Percentiles rank a stretch among this genome's conserved stretches.
Conservation (phyloP, 23 tunicate species). For the Styela clava region DNA sequence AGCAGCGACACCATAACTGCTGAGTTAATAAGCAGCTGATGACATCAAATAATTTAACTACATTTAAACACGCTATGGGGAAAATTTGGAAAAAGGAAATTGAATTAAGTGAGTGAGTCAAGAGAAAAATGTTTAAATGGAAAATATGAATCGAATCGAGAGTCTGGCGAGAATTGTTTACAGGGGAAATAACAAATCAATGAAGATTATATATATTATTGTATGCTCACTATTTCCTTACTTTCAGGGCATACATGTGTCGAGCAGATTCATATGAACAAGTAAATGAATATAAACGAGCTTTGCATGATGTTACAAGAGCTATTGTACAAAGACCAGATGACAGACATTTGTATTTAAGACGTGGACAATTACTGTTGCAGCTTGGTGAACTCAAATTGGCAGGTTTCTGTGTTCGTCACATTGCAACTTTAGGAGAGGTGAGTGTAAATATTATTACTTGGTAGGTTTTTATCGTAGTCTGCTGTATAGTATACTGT, state of each 20-base stretch:
- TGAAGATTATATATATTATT: too few relatives aligned
- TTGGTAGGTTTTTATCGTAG: background rate
- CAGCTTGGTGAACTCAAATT: conserved; percentile 57
- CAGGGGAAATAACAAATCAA: too few relatives aligned
- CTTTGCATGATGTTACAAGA: conserved; percentile 75
- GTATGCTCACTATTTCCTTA: too few relatives aligned
- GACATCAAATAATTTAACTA: too few relatives aligned
- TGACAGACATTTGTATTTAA: conserved; percentile 69
- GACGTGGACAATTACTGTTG: conserved; percentile 68
- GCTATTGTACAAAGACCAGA: conserved; percentile 72
- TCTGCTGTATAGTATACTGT: background rate
- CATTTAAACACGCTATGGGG: too few relatives aligned
- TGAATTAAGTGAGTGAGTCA: too few relatives aligned
- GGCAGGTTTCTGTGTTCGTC: conserved; percentile 81
- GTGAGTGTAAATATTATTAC: conserved; percentile 13
- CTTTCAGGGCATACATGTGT: conserved; percentile 68
- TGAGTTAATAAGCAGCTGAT: too few relatives aligned
- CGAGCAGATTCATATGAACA: conserved; percentile 71
- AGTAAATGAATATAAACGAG: conserved; percentile 54
- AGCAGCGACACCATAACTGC: too few relatives aligned
- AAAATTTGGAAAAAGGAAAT: too few relatives aligned
- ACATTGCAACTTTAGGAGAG: conserved; percentile 79
- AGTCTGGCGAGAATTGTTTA: too few relatives aligned
- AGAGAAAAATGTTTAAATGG: too few relatives aligned
- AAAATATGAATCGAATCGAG: too few relatives aligned